These are phyloP conservation scores for Varanus salvator DNA, from an alignment of 2,113 vertebrate genomes.

Conservation along the genomic window DNA sequence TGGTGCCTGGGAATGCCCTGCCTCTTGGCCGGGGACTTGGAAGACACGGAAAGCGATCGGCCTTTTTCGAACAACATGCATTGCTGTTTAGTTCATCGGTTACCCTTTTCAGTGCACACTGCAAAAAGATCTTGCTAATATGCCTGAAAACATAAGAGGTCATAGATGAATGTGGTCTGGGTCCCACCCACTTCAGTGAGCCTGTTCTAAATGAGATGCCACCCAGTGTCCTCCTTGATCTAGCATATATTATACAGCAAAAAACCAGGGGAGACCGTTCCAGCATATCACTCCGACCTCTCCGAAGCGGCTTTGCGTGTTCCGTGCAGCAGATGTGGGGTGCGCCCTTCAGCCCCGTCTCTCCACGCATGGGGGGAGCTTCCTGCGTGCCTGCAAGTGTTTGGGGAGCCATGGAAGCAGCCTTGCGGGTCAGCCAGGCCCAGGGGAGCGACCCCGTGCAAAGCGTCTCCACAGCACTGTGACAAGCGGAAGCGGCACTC, in stretches of 20 bases:
- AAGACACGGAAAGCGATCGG: no score
- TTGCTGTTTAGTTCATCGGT: neutral
- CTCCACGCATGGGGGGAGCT: neutral
- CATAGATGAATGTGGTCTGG: no score
- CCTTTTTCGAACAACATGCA: neutral
- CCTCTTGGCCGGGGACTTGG: no score
- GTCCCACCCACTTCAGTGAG: no score
- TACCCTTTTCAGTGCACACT: neutral
- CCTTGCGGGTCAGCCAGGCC: no score
- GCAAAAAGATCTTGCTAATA: no score
- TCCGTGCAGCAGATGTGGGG: neutral
- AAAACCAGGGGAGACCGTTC: neutral
- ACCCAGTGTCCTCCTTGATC: neutral
- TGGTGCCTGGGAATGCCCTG: no score
- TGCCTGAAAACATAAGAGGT: no score
- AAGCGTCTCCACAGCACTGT: neutral
- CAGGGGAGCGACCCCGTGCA: neutral
- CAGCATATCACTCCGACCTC: neutral
- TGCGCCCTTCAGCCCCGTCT: neutral
- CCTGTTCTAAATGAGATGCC: no score
- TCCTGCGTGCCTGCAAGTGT: no score
- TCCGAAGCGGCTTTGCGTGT: neutral
- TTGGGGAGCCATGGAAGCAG: no score
- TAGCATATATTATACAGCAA: no score
- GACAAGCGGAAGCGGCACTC: neutral